A percentile compares a stretch with the other conserved stretches of the same genome.
Evolutionary conservation across 2,888 invertebrate genomes (phyloP).

Genomic region (Poecilobothrus nobilitatus): DNA sequence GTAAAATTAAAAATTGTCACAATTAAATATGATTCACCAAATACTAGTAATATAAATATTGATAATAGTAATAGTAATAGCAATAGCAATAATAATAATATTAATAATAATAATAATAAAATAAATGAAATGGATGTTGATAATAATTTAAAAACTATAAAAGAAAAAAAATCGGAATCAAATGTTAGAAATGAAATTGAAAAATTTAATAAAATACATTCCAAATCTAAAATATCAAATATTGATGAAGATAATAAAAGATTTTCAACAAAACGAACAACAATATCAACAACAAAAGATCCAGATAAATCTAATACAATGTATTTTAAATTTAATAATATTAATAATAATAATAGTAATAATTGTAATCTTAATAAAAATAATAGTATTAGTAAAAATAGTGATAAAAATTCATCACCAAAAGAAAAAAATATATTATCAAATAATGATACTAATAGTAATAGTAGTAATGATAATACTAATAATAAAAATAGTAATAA

Average conservation of each 20-base stretch:
- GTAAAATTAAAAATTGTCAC: conserved; percentile 1
- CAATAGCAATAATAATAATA: too few species aligned
- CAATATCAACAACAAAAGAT: not conserved
- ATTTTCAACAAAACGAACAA: not conserved
- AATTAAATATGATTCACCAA: conserved; percentile 1
- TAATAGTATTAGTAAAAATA: too few species aligned
- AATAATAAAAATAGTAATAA: too few species aligned
- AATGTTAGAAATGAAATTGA: conserved; percentile 4
- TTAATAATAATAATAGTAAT: not conserved
- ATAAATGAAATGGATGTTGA: not conserved
- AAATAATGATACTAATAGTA: too few species aligned
- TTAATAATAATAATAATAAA: too few species aligned
- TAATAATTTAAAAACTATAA: not conserved
- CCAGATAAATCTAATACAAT: not conserved
- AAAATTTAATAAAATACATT: conserved; percentile 4
- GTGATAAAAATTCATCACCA: too few species aligned
- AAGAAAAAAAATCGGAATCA: not conserved
- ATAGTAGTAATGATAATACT: too few species aligned
- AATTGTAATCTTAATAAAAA: too few species aligned
- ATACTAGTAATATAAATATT: not conserved
- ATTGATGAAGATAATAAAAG: not conserved
- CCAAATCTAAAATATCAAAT: not conserved
- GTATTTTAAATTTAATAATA: not conserved
- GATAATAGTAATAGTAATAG: not conserved
- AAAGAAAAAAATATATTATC: too few species aligned